Conservation (phyloP, 2,797 vertebrate species). For the Tokudaia muenninki region DNA sequence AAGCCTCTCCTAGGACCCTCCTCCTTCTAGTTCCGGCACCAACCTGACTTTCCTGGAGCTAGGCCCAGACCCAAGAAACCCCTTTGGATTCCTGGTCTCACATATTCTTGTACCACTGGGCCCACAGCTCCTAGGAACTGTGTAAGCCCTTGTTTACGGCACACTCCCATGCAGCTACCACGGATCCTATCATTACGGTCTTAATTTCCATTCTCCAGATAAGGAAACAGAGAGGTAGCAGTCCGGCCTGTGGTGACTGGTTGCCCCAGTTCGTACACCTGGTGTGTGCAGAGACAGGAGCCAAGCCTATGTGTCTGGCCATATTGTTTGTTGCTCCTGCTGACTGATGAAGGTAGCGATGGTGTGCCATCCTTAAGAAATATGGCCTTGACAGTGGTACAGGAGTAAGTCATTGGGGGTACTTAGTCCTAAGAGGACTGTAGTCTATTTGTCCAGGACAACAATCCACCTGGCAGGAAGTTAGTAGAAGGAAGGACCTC, state of each 20-base stretch:
- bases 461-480: neutral
- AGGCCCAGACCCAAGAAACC: neutral
- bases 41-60: neutral
- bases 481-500: neutral
- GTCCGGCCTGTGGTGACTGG: neutral
- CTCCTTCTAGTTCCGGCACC: neutral
- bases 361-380: neutral
- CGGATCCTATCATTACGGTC: neutral
- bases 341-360: neutral
- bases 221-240: constrained; percentile 29
- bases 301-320: neutral
- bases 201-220: constrained; percentile 34
- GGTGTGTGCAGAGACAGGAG: neutral
- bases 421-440: neutral
- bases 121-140: neutral
- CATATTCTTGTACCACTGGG: neutral
- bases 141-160: neutral
- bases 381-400: constrained; percentile 11
- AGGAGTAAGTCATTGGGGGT: constrained; percentile 54
- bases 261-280: neutral
- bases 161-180: neutral
- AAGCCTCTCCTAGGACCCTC: neutral
- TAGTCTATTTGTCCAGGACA: constrained; percentile 37
- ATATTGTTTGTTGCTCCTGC: neutral
- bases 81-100: neutral